phyloP scores from a whole-genome alignment of 1,140 invertebrate genomes.

The Drosophila athabasca region DNA sequence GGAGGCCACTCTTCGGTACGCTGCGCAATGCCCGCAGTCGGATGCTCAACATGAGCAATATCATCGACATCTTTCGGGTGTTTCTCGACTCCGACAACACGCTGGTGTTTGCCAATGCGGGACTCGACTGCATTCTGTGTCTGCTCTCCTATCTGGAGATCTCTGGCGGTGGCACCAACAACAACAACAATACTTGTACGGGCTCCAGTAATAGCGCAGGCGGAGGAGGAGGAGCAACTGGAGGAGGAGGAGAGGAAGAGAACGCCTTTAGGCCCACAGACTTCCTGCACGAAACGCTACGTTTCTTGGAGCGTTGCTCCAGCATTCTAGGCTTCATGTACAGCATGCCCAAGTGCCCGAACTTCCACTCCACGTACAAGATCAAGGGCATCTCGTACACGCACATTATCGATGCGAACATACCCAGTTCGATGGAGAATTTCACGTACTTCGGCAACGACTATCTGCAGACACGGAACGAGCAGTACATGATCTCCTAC shows the following conservation, averaged over 20 bases:
- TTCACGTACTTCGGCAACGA: slow-evolving; percentile 85
- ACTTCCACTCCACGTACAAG: slow-evolving; percentile 94
- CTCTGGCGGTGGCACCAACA: slow-evolving; percentile 83
- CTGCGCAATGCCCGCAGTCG: slow-evolving; percentile 90
- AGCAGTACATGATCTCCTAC: slow-evolving; percentile 85
- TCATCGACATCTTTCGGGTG: slow-evolving; percentile 96
- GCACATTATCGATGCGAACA: slow-evolving; percentile 92
- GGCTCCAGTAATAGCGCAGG: slow-evolving; percentile 82
- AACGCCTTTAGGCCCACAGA: slow-evolving; percentile 85
- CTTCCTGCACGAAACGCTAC: slow-evolving; percentile 93
- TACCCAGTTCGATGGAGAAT: slow-evolving; percentile 90
- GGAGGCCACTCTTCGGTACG: slow-evolving; percentile 96
- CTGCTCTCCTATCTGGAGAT: slow-evolving; percentile 87
- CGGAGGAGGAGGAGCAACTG: slow-evolving; percentile 77
- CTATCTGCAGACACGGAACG: slow-evolving; percentile 82
- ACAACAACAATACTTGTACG: slow-evolving; percentile 6
- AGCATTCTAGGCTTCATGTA: slow-evolving; percentile 96
- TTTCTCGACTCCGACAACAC: slow-evolving; percentile 96
- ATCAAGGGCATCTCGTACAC: slow-evolving; percentile 91
- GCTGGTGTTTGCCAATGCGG: slow-evolving; percentile 96
- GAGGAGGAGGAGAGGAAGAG: slow-evolving; percentile 65
- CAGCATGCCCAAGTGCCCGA: slow-evolving; percentile 96
- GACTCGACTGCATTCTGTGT: slow-evolving; percentile 96
- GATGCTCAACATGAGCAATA: slow-evolving; percentile 87
- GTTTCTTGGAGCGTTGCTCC: slow-evolving; percentile 93